Percentiles rank a stretch among this genome's conserved stretches.
Conservation (phyloP, 2,797 vertebrate genomes). For the Takifugu ocellatus region DNA sequence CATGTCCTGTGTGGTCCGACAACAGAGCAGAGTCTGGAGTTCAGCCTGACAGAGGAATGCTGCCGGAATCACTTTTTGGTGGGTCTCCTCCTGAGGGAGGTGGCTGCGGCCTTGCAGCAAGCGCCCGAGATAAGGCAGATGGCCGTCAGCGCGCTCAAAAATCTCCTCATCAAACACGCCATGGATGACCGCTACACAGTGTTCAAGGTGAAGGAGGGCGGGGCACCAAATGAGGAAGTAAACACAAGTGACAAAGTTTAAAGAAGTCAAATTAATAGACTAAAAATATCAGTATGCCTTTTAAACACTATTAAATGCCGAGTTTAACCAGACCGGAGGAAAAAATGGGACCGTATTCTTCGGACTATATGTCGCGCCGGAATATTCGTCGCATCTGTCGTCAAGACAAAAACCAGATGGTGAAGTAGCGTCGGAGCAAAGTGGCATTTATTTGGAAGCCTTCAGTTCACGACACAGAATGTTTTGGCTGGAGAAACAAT, state of each 20-base stretch:
- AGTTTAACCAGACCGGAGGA: too few species aligned
- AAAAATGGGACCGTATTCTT: too few species aligned
- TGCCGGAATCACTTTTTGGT: constrained; percentile 95
- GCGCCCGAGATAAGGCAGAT: constrained; percentile 84
- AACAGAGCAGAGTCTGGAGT: constrained; percentile 92
- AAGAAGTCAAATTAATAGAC: background rate
- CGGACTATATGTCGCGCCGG: too few species aligned
- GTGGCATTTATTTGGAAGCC: too few species aligned
- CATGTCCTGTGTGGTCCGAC: constrained; percentile 18
- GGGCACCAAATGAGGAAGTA: background rate
- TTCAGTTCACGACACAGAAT: too few species aligned
- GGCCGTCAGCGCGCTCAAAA: constrained; percentile 89
- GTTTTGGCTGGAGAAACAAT: too few species aligned
- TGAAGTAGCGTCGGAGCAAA: too few species aligned
- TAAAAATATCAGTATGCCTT: too few species aligned
- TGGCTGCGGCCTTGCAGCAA: constrained; percentile 86
- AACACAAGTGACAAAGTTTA: background rate
- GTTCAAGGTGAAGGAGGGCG: constrained; percentile 79
- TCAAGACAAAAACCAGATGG: too few species aligned
- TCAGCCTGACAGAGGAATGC: constrained; percentile 92
- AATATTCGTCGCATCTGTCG: too few species aligned
- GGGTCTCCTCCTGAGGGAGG: constrained; percentile 89
- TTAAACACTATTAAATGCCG: too few species aligned
- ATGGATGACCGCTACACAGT: constrained; percentile 88
- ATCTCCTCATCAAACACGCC: constrained; percentile 94